These are phyloP conservation scores for Allolobophora icterica DNA, from an alignment of 2,888 invertebrate genomes.

Conservation along the genomic window DNA sequence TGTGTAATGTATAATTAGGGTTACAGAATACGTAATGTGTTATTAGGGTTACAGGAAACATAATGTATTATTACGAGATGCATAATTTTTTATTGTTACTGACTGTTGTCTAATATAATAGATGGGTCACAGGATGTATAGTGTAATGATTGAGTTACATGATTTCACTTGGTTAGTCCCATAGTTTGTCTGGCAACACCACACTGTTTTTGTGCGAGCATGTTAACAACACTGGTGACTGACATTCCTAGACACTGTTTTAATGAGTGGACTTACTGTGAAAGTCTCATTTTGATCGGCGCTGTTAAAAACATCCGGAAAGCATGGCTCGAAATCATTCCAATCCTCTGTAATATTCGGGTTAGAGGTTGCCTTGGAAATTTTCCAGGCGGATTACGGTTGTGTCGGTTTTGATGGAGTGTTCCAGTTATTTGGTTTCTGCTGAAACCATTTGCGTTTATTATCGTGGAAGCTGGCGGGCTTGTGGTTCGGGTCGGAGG, in stretches of 20 bases:
- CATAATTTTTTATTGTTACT: too few relatives aligned
- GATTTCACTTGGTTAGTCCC: too few relatives aligned
- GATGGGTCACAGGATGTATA: too few relatives aligned
- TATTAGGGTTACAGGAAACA: too few relatives aligned
- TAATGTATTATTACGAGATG: too few relatives aligned
- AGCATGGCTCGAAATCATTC: not conserved
- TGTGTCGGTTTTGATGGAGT: not conserved
- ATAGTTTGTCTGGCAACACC: too few relatives aligned
- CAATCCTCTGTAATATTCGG: not conserved
- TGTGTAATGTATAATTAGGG: too few relatives aligned
- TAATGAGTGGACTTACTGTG: not conserved
- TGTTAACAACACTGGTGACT: not conserved
- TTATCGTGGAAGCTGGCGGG: not conserved
- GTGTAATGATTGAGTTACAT: too few relatives aligned
- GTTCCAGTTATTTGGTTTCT: not conserved
- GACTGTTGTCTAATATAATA: too few relatives aligned
- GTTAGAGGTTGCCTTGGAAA: not conserved
- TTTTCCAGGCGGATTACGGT: not conserved
- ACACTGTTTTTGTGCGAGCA: too few relatives aligned
- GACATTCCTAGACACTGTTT: not conserved
- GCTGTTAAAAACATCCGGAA: not conserved
- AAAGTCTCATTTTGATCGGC: constrained; percentile 5
- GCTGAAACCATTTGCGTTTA: not conserved
- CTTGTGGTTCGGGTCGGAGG: not conserved
- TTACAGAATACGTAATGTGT: too few relatives aligned